Base-by-base conservation (phyloP, 2,888 invertebrate genomes). In the Lypha dubia region DNA sequence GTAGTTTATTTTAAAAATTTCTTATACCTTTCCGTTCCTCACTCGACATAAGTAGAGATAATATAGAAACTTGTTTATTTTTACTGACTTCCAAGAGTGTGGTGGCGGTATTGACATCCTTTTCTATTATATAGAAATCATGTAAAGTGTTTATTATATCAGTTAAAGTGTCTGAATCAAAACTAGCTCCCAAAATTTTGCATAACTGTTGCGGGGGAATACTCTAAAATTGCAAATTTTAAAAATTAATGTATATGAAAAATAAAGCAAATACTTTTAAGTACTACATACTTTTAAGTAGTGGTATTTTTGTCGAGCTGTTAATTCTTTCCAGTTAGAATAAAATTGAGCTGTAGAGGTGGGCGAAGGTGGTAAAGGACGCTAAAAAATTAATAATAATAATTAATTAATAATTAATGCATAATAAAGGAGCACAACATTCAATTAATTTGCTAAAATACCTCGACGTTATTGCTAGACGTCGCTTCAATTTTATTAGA, bases 131-230 rank as follows among this genome's bases (percentile, higher is more conserved):
- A 83, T 90, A 92, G 49, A 82, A 90, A 20, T 91, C 89, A 15
- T 88, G 88, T n/a, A 92, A 58, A 3, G 88, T 90, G 24, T 58
- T 80, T 38, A 92, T 83, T 8, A 92, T 82, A 49, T 90, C 91
- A 0, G 88, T 87, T 7, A 92, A 87, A 0, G 90, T 91, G 1
- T 91, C 90, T 1, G 90, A 90, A 85, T 91, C 91, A 22, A 92
- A 91, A 2, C 91, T 90, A 70, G 92, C 91, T 2, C 92, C 92
- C 58, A 92, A 88, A 15, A 92, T 86, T 88, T 90, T 91, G 68
- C 90, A 88, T n/a, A 92, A 82, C 11, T 89, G 88, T 0, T 81
- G 7, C 7, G 89, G 60, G 73, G 90, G 87, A 83, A 92, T 92
- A 9, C 89, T 90, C 89, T 90, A 65, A 20, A 83, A 8, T 5